A percentile compares a stretch with the other conserved stretches of the same genome.
Conservation (phyloP, 2,888 invertebrate genomes). For the Erynnis tages region DNA sequence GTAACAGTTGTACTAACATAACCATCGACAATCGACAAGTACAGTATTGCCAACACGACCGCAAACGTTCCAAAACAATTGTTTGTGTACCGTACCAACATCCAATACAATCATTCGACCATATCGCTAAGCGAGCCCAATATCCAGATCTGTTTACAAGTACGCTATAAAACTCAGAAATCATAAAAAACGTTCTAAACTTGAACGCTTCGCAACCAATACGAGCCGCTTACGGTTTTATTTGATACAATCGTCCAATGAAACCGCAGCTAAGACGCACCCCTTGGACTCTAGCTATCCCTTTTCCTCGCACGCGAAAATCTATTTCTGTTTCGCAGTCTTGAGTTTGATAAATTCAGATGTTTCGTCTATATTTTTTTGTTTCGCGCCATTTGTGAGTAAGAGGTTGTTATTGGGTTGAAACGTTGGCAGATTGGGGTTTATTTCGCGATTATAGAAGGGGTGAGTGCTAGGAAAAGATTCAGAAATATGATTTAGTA, state of each 20-base stretch:
- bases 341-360: slow-evolving; percentile 41
- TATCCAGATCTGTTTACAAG: slow-evolving; percentile 52
- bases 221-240: slow-evolving; percentile 48
- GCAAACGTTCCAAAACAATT: too few species aligned
- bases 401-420: slow-evolving; percentile 39
- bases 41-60: too few species aligned
- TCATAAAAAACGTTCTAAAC: slow-evolving; percentile 48
- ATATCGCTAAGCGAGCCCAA: too few species aligned
- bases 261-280: slow-evolving; percentile 54
- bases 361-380: slow-evolving; percentile 40
- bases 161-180: slow-evolving; percentile 62
- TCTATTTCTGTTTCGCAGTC: slow-evolving; percentile 38
- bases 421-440: slow-evolving; percentile 37
- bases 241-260: slow-evolving; percentile 60
- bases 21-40: too few species aligned
- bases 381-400: slow-evolving; percentile 45
- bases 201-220: slow-evolving; percentile 47
- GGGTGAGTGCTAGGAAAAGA: too few species aligned
- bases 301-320: slow-evolving; percentile 44
- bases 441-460: too few species aligned
- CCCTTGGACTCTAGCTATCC: slow-evolving; percentile 46
- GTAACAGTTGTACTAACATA: too few species aligned
- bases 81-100: too few species aligned
- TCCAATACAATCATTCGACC: too few species aligned
- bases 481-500: too few species aligned